These are phyloP conservation scores for Dinocampus coccinellae DNA, from an alignment of 2,888 invertebrate species.

Conservation along the genomic window DNA sequence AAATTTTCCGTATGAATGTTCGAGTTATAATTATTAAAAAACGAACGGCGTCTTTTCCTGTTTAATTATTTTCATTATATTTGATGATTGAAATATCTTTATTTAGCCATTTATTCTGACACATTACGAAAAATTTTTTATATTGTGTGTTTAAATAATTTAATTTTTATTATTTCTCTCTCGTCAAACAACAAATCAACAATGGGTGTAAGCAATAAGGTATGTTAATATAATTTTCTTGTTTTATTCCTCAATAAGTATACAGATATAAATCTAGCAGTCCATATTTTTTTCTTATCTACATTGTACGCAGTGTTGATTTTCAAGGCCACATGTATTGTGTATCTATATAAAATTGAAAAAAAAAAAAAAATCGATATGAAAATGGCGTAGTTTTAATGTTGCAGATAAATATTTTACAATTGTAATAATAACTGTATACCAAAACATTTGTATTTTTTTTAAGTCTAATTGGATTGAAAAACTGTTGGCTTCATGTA, in stretches of 20 bases:
- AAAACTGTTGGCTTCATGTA: too few species aligned
- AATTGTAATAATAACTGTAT: too few species aligned
- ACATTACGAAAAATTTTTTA: too few species aligned
- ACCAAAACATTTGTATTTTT: too few species aligned
- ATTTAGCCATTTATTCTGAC: too few species aligned
- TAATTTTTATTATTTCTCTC: too few species aligned
- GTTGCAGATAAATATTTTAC: too few species aligned
- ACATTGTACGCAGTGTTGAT: neutral
- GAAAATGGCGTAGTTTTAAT: neutral
- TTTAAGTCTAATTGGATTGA: too few species aligned
- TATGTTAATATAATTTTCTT: conserved; percentile 38
- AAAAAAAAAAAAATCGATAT: neutral
- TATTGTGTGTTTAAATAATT: neutral
- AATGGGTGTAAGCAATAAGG: conserved; percentile 56
- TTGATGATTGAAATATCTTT: too few species aligned
- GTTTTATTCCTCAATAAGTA: neutral
- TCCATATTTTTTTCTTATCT: neutral
- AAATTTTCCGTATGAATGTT: too few species aligned
- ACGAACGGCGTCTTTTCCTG: neutral
- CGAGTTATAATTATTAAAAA: neutral
- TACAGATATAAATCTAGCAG: neutral
- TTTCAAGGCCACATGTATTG: neutral
- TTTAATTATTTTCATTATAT: neutral
- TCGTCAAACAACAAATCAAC: conserved; percentile 11
- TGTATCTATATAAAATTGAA: too few species aligned